These are phyloP conservation scores for Notothenia rossii DNA, from an alignment of 2,113 vertebrate species.

Conservation along the genomic window DNA sequence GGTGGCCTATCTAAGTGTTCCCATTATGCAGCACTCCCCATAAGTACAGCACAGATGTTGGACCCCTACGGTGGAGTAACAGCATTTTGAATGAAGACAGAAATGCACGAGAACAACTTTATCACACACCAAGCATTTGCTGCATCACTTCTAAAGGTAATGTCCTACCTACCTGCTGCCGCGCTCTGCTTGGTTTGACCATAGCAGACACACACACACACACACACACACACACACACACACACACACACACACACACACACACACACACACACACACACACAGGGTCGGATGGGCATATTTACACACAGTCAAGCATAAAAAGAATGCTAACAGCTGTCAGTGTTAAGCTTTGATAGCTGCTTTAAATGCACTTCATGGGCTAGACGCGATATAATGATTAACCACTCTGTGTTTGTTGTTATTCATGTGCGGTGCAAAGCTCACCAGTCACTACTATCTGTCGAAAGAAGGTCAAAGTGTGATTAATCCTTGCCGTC, in stretches of 20 bases:
- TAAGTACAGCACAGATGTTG: constrained; percentile 65
- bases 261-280: background rate
- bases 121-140: constrained; percentile 28
- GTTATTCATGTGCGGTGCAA: constrained; percentile 5
- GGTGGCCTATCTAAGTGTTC: constrained; percentile 64
- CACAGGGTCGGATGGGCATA: background rate
- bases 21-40: constrained; percentile 61
- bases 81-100: constrained; percentile 35
- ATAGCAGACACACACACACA: constrained; percentile 7
- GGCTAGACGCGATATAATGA: constrained; percentile 13
- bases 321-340: constrained; percentile 26
- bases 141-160: constrained; percentile 45
- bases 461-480: constrained; percentile 24
- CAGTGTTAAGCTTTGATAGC: constrained; percentile 18
- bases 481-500: background rate
- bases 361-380: constrained; percentile 16
- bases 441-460: constrained; percentile 15
- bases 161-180: constrained; percentile 44
- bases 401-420: constrained; percentile 35
- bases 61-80: constrained; percentile 45
- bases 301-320: constrained; percentile 21
- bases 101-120: constrained; percentile 39
- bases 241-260: background rate
- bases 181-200: constrained; percentile 29
- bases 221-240: constrained; percentile 6